Evolutionary conservation across 2,797 vertebrate genomes (phyloP), one percentile per base, ranked within the genome.

Genomic region (Etheostoma nigrum): DNA sequence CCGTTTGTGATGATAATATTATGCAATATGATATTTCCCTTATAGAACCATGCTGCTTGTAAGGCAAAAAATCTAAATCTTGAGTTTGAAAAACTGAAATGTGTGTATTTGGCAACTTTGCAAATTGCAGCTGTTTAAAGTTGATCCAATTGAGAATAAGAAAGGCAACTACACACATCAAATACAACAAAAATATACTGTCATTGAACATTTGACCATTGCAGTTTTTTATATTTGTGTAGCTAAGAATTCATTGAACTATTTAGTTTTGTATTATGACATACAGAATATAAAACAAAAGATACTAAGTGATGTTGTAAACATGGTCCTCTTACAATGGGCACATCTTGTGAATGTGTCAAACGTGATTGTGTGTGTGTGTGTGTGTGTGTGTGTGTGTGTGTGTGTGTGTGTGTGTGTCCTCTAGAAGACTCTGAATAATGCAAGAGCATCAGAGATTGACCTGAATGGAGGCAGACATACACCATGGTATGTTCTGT

Each of bases 391-490:
- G 23, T 62, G 60, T 62, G 45, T 78, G 47, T 77, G 72, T 78
- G 62, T 76, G 30, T 51, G 45, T 67, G 18, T 52, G 27, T 53
- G 40, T 58, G 9, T 67, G 49, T 52, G 36, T 69, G 70, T 86
- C 42, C 54, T 78, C 79, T 86, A 88, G 76, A 91, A 89, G 88
- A 83, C 90, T 92, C 90, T 89, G 90, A 89, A 74, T 83, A 89
- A 93, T 91, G 90, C 91, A 92, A 88, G 87, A 93, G 86, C 88
- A 84, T 92, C 90, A 93, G 93, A 94, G 93, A 90, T 91, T 83
- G 88, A 95, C 94, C 95, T 95, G 94, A 95, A 95, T 95, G 94
- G 93, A 93, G 89, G 89, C 94, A 93, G 93, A 94, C 92, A 93
- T 91, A 94, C 93, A 89, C 91, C 74, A 76, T 85, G 85, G 93